phyloP scores from a whole-genome alignment of 2,797 vertebrate genomes.

The Smutsia gigantea region DNA sequence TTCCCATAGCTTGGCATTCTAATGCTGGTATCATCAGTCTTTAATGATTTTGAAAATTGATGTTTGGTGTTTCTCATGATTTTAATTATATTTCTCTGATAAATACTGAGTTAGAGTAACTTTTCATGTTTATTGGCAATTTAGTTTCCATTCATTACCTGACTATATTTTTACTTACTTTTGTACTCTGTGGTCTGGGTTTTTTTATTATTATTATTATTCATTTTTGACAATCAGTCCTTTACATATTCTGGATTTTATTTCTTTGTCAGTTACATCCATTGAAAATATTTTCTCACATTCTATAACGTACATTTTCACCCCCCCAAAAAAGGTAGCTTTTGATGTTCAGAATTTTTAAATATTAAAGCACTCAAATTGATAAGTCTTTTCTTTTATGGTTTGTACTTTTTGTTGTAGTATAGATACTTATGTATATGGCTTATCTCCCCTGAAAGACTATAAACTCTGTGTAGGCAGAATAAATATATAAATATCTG shows the following conservation, averaged over 20 bases:
- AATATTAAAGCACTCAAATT: not conserved
- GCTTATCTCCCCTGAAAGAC: not conserved
- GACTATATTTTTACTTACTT: not conserved
- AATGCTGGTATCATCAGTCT: not conserved
- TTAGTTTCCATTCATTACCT: not conserved
- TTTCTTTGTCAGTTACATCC: not conserved
- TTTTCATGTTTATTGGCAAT: not conserved
- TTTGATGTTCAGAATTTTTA: not conserved
- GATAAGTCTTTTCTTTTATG: not conserved
- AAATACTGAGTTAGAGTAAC: not conserved
- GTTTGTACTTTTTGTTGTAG: not conserved
- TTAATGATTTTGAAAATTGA: not conserved
- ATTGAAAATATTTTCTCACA: not conserved
- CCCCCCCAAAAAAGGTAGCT: not conserved
- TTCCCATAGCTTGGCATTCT: not conserved
- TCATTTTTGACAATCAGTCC: not conserved
- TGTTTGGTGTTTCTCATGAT: not conserved
- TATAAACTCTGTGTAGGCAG: not conserved
- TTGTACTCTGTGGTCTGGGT: not conserved
- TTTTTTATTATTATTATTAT: not conserved
- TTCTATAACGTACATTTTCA: not conserved
- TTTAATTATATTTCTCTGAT: not conserved
- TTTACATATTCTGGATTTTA: constrained; percentile 1
- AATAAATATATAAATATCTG: constrained; percentile 37
- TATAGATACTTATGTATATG: not conserved